Evolutionary conservation across 2,888 invertebrate species (phyloP).

Genomic region (Dasypolia templi): DNA sequence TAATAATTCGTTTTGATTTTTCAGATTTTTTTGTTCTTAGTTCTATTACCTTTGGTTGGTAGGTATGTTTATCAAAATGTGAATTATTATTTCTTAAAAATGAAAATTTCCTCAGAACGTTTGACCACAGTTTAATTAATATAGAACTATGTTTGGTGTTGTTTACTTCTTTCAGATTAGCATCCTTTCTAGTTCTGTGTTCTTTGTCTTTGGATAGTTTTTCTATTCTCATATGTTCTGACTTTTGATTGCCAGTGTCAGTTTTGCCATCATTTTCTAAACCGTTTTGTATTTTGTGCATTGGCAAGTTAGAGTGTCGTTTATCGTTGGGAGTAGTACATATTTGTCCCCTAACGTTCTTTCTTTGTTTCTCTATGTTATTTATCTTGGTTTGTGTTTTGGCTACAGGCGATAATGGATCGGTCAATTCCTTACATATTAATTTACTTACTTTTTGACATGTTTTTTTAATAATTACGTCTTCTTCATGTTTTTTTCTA

Average conservation of each 20-base stretch:
- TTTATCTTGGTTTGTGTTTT: background rate
- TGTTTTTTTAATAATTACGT: background rate
- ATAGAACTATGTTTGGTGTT: conserved; percentile 7
- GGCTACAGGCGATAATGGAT: background rate
- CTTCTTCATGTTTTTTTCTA: background rate
- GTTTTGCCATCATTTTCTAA: background rate
- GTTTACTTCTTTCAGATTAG: background rate
- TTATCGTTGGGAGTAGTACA: background rate
- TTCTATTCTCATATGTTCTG: background rate
- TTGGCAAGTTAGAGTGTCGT: background rate
- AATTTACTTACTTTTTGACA: background rate
- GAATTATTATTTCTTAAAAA: background rate
- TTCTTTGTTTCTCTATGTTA: background rate
- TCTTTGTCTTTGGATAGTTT: conserved; percentile 1
- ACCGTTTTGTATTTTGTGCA: background rate
- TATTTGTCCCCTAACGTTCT: background rate
- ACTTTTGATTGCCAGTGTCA: background rate
- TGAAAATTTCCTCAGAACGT: conserved; percentile 2
- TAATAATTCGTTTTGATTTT: conserved; percentile 8
- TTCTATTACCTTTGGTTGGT: background rate
- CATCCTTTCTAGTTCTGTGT: background rate
- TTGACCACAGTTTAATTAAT: conserved; percentile 14
- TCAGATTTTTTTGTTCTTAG: background rate
- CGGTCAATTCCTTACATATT: background rate
- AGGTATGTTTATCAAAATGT: background rate